Evolutionary conservation across 1,140 invertebrate genomes (phyloP).

Genomic region (Eupeodes corollae): DNA sequence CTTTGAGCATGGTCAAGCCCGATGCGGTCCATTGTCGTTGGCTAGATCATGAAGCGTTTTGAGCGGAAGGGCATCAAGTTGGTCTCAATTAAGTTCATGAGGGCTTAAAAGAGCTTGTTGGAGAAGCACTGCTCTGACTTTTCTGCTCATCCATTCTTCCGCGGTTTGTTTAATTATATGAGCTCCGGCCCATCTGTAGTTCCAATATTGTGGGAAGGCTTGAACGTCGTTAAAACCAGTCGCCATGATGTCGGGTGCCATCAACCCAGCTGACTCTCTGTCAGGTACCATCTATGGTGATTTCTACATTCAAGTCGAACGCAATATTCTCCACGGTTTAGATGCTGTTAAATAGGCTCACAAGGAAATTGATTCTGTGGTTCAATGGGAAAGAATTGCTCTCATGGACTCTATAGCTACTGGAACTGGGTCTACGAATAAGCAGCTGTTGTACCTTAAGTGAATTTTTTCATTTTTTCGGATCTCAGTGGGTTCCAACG

Average conservation of each 20-base stretch:
- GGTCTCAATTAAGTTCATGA: constrained; percentile 88
- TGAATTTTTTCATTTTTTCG: too few relatives aligned
- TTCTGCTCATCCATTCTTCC: constrained; percentile 78
- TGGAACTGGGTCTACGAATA: constrained; percentile 81
- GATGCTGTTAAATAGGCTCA: constrained; percentile 92
- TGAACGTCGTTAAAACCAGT: constrained; percentile 89
- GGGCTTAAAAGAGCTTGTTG: constrained; percentile 66
- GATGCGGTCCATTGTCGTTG: constrained; percentile 94
- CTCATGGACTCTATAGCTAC: constrained; percentile 65
- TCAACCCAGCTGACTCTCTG: constrained; percentile 83
- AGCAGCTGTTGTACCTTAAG: constrained; percentile 13
- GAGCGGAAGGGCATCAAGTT: constrained; percentile 97
- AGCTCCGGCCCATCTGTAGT: constrained; percentile 92
- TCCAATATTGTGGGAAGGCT: constrained; percentile 97
- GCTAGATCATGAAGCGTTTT: constrained; percentile 91
- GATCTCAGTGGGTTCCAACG: too few relatives aligned
- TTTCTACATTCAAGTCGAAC: constrained; percentile 87
- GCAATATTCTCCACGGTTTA: constrained; percentile 93
- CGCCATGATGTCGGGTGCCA: constrained; percentile 91
- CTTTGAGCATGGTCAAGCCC: constrained; percentile 97
- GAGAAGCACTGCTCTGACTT: constrained; percentile 90
- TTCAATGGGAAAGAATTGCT: constrained; percentile 83
- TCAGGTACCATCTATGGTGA: constrained; percentile 92
- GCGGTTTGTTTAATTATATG: constrained; percentile 93
- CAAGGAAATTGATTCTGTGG: constrained; percentile 92